phyloP scores from a whole-genome alignment of 2,113 vertebrate genomes.

The Morone chrysops region DNA sequence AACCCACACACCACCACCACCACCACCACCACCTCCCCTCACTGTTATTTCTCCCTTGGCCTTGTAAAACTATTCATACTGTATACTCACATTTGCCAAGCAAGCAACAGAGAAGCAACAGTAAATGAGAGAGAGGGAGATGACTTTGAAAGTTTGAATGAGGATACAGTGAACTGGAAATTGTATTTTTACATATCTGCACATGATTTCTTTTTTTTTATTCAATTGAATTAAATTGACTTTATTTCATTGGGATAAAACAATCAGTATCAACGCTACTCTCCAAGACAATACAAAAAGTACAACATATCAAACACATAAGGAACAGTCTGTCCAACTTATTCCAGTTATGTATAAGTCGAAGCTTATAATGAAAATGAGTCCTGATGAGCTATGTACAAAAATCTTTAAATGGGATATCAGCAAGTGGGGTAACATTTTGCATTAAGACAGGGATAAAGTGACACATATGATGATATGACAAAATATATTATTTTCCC shows the following conservation, averaged over 20 bases:
- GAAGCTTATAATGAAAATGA: not conserved
- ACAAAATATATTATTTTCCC: not conserved
- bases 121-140: slow-evolving; percentile 29
- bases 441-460: not conserved
- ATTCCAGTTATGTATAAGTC: no score
- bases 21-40: slow-evolving; percentile 43
- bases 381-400: not conserved
- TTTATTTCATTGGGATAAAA: not conserved
- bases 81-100: slow-evolving; percentile 72
- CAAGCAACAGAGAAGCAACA: slow-evolving; percentile 61
- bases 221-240: not conserved
- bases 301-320: not conserved
- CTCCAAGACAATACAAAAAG: not conserved
- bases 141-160: slow-evolving; percentile 55
- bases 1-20: not conserved
- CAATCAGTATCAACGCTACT: not conserved
- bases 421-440: not conserved
- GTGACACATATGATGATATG: not conserved
- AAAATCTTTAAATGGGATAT: not conserved
- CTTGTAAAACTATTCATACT: slow-evolving; percentile 79
- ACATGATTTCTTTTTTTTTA: not conserved
- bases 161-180: slow-evolving; percentile 24
- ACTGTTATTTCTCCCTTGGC: slow-evolving; percentile 69
- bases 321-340: not conserved
- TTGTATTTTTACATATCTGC: slow-evolving; percentile 30